phyloP scores from a whole-genome alignment of 2,113 vertebrate species.

The Oreochromis aureus region DNA sequence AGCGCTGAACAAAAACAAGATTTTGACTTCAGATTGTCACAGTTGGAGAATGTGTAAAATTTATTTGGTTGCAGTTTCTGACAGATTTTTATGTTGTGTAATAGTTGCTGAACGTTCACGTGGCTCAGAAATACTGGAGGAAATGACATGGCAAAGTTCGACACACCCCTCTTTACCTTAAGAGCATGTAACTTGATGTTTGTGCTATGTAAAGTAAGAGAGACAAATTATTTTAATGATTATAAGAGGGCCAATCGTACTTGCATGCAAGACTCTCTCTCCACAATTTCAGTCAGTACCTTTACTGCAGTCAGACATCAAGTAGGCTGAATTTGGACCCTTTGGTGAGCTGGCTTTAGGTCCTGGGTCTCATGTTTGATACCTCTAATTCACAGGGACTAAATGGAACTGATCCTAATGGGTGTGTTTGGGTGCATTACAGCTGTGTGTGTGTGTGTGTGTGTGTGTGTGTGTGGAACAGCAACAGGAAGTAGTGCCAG shows the following conservation, averaged over 20 bases:
- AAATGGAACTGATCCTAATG: constrained; percentile 22
- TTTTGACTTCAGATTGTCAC: not conserved
- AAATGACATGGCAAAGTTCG: not conserved
- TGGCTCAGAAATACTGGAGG: not conserved
- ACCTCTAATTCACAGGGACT: not conserved
- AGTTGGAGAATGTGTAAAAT: not conserved
- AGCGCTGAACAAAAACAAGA: not conserved
- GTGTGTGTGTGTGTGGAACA: not conserved
- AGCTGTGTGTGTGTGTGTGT: not conserved
- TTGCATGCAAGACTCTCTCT: not conserved
- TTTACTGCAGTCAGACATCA: not conserved
- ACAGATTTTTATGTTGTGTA: not conserved
- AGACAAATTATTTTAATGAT: not conserved
- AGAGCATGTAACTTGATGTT: not conserved
- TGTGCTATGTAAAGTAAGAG: not conserved
- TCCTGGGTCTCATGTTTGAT: not conserved
- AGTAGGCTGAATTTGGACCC: not conserved
- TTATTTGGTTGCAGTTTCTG: not conserved
- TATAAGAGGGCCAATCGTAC: not conserved
- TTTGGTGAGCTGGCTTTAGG: not conserved
- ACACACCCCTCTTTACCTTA: not conserved
- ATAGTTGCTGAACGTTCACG: not conserved
- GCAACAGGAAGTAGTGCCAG: not conserved
- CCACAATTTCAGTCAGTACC: not conserved
- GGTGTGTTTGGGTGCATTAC: constrained; percentile 8